These are phyloP conservation scores for Liasis olivaceus DNA, from an alignment of 2,797 vertebrate species.

Conservation along the genomic window DNA sequence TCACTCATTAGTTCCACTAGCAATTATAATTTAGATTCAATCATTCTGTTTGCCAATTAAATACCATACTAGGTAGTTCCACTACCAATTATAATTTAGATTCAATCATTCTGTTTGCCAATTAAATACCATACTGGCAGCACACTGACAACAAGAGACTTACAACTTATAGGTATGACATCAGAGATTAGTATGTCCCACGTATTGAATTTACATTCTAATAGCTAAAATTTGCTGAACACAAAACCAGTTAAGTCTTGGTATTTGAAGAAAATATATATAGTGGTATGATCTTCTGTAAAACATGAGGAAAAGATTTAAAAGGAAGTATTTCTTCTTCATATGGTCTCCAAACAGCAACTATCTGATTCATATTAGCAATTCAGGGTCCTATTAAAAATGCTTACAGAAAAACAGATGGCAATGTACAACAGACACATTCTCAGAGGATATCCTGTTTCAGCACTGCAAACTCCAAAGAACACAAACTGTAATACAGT, in stretches of 20 bases:
- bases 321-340: background rate
- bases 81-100: background rate
- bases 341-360: background rate
- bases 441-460: background rate
- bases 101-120: background rate
- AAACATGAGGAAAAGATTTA: background rate
- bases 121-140: background rate
- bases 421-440: background rate
- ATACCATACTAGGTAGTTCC: background rate
- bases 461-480: background rate
- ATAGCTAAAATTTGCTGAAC: background rate
- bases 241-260: background rate
- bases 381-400: background rate
- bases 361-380: background rate
- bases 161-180: background rate
- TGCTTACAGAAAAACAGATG: background rate
- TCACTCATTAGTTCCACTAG: background rate
- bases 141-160: background rate
- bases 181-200: too few species aligned
- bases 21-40: background rate
- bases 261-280: background rate
- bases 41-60: background rate
- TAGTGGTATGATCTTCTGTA: background rate
- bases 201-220: background rate
- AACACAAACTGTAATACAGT: background rate